phyloP scores from a whole-genome alignment of 2,888 invertebrate species.

The Cataglyphis cursor region DNA sequence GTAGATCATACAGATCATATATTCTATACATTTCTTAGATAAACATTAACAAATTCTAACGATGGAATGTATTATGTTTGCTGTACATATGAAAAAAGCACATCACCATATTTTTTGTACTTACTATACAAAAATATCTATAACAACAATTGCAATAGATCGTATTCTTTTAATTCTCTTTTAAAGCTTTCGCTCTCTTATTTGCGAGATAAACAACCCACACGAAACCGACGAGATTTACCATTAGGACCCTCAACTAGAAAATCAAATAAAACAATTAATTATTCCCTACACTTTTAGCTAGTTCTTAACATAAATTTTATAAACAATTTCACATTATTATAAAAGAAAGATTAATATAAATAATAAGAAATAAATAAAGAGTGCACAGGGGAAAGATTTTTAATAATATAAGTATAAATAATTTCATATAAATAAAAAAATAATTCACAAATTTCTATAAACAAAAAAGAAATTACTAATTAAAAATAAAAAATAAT shows the following conservation, averaged over 20 bases:
- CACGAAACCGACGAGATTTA: conserved; percentile 92
- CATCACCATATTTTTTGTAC: not conserved
- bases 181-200: conserved; percentile 88
- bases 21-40: conserved; percentile 29
- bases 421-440: not conserved
- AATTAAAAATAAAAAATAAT: not conserved
- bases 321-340: not conserved
- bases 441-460: not conserved
- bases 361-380: not conserved
- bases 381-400: not conserved
- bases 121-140: conserved; percentile 47
- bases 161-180: conserved; percentile 31
- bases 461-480: not conserved
- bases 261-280: conserved; percentile 63
- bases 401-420: not conserved
- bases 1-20: not conserved
- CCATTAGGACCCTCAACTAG: conserved; percentile 92
- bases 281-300: not conserved
- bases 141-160: conserved; percentile 31
- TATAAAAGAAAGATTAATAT: not conserved
- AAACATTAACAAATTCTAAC: conserved; percentile 22
- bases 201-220: conserved; percentile 93
- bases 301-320: conserved; percentile 25
- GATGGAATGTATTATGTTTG: conserved; percentile 13
- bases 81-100: not conserved